Conservation (phyloP, 2,888 invertebrate species). For the Tenthredo amoena region DNA sequence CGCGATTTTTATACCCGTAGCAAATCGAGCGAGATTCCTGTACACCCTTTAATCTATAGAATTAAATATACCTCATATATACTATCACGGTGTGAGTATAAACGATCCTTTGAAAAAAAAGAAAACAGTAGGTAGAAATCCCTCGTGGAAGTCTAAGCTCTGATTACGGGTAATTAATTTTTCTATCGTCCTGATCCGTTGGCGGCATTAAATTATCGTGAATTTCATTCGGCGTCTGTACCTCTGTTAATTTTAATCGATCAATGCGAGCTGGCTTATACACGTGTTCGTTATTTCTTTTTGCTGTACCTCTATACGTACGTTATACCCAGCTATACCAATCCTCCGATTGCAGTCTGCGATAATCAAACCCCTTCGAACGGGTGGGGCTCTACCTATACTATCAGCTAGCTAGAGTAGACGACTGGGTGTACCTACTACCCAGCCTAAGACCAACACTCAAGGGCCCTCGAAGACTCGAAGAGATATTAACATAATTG, state of each 20-base stretch:
- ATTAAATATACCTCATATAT: neutral
- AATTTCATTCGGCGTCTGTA: slow-evolving; percentile 9
- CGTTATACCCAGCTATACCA: neutral
- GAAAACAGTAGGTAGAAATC: neutral
- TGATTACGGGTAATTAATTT: slow-evolving; percentile 34
- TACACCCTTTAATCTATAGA: slow-evolving; percentile 1
- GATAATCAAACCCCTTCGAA: slow-evolving; percentile 34
- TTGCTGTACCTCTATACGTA: neutral
- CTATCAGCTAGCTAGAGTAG: slow-evolving; percentile 3
- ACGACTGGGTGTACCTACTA: neutral
- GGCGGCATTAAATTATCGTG: slow-evolving; percentile 15
- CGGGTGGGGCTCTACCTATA: slow-evolving; percentile 32
- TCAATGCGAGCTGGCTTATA: neutral
- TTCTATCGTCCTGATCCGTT: slow-evolving; percentile 9
- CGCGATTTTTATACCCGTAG: neutral
- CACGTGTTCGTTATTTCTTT: slow-evolving; percentile 23
- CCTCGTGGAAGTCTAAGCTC: neutral
- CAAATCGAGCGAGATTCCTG: neutral
- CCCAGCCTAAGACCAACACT: slow-evolving; percentile 9
- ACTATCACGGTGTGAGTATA: neutral
- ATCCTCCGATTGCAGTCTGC: slow-evolving; percentile 5
- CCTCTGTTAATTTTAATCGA: slow-evolving; percentile 45
- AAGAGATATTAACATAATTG: slow-evolving; percentile 51
- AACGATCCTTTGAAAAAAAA: neutral
- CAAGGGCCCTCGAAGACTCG: slow-evolving; percentile 15